Percentiles rank a stretch among this genome's conserved stretches.
Conservation (phyloP, 2,888 invertebrate genomes). For the Caenorhabditis imperialis region DNA sequence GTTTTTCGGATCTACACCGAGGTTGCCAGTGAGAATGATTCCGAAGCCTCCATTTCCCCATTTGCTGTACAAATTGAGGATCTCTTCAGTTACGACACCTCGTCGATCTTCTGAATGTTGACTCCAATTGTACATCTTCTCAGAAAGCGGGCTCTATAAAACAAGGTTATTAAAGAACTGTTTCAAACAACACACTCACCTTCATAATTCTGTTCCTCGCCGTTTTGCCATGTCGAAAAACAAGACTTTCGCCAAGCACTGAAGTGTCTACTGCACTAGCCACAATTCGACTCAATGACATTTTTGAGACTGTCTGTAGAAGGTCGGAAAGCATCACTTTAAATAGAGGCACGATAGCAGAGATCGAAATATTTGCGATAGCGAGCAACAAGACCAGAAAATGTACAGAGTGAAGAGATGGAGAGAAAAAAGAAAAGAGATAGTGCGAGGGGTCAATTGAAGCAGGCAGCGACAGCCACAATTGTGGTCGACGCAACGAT, state of each 20-base stretch:
- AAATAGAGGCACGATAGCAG: no score
- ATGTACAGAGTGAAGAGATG: slow-evolving; percentile 16
- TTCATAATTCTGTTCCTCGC: slow-evolving; percentile 58
- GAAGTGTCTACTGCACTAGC: slow-evolving; percentile 15
- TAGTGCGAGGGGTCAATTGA: slow-evolving; percentile 8
- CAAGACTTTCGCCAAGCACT: slow-evolving; percentile 38
- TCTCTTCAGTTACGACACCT: slow-evolving; percentile 59
- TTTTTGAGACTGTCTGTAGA: slow-evolving; percentile 17
- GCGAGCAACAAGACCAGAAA: slow-evolving; percentile 25
- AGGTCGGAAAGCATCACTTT: slow-evolving; percentile 19
- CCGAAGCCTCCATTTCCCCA: slow-evolving; percentile 70
- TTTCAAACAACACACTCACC: slow-evolving; percentile 16
- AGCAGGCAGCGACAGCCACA: slow-evolving; percentile 25
- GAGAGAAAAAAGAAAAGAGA: slow-evolving; percentile 17
- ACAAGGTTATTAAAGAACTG: background rate
- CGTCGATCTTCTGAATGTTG: slow-evolving; percentile 20
- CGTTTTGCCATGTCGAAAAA: slow-evolving; percentile 48
- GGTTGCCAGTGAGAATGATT: slow-evolving; percentile 65
- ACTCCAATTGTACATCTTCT: slow-evolving; percentile 54
- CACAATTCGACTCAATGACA: slow-evolving; percentile 35
- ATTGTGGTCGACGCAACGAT: slow-evolving; percentile 35
- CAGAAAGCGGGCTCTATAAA: slow-evolving; percentile 62
- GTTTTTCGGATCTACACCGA: slow-evolving; percentile 48
- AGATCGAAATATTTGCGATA: slow-evolving; percentile 25
- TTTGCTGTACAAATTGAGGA: slow-evolving; percentile 65